A percentile compares a stretch with the other conserved stretches of the same genome.
Evolutionary conservation across 2,797 vertebrate genomes (phyloP).

Genomic region (Fundulus diaphanus): DNA sequence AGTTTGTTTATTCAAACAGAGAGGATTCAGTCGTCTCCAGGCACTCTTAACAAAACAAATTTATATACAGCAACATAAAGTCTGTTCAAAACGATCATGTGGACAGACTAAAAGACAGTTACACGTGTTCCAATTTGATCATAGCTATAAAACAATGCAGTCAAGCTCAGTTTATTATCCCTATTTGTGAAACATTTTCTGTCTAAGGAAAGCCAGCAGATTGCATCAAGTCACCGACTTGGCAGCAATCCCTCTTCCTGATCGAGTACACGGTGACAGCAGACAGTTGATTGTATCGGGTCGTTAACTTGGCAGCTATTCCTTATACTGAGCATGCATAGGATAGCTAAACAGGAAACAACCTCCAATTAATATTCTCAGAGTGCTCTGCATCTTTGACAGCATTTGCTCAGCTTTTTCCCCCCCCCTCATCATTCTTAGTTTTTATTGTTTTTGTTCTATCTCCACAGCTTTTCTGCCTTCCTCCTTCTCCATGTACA

Average conservation of each 20-base stretch:
- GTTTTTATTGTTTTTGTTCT: not conserved
- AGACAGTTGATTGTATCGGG: not conserved
- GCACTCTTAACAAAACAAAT: not conserved
- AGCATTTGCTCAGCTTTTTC: conserved; percentile 1
- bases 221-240: not conserved
- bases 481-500: conserved; percentile 98
- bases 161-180: not conserved
- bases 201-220: not conserved
- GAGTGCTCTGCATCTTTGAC: not conserved
- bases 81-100: not conserved
- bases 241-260: not conserved
- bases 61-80: not conserved
- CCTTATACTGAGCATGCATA: not conserved
- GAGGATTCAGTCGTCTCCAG: no score
- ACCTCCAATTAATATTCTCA: not conserved
- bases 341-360: not conserved
- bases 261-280: not conserved
- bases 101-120: not conserved
- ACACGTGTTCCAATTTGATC: not conserved
- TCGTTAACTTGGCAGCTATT: not conserved
- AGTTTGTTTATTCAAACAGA: not conserved
- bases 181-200: not conserved
- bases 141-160: not conserved
- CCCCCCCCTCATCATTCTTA: conserved; percentile 1
- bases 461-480: conserved; percentile 90